These are phyloP conservation scores for Hirudinaria manillensis DNA, from an alignment of 2,888 invertebrate species.

Conservation along the genomic window DNA sequence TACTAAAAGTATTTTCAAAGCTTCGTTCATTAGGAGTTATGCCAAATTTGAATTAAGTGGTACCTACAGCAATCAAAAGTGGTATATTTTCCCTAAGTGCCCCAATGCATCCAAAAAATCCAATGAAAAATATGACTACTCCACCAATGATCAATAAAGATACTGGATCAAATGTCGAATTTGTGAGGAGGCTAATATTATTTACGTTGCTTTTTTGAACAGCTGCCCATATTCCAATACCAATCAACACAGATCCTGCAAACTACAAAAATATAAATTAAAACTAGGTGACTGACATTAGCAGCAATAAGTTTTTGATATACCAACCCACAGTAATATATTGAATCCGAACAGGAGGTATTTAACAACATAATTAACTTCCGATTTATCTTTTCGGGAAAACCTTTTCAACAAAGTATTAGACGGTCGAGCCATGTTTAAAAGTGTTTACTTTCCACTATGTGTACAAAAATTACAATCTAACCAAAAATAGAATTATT, in stretches of 20 bases:
- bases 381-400: slow-evolving; percentile 60
- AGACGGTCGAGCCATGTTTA: not conserved
- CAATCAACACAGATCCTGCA: slow-evolving; percentile 76
- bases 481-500: too few species aligned
- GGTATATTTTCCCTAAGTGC: slow-evolving; percentile 94
- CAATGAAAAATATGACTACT: slow-evolving; percentile 85
- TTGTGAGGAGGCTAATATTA: slow-evolving; percentile 69
- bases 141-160: slow-evolving; percentile 87
- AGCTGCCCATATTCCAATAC: slow-evolving; percentile 94
- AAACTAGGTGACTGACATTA: not conserved
- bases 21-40: not conserved
- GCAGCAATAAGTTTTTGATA: not conserved
- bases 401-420: slow-evolving; percentile 32
- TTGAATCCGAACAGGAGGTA: slow-evolving; percentile 96
- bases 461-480: too few species aligned
- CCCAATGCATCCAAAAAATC: slow-evolving; percentile 92
- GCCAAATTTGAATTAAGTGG: not conserved
- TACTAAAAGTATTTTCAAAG: slow-evolving; percentile 26
- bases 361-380: slow-evolving; percentile 95
- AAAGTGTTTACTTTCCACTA: too few species aligned
- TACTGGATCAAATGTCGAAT: slow-evolving; percentile 83
- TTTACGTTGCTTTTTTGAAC: slow-evolving; percentile 91
- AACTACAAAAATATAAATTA: slow-evolving; percentile 58
- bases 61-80: slow-evolving; percentile 77
- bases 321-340: slow-evolving; percentile 88